phyloP scores from a whole-genome alignment of 2,797 vertebrate species.

The Stomatorhinus walkeri region DNA sequence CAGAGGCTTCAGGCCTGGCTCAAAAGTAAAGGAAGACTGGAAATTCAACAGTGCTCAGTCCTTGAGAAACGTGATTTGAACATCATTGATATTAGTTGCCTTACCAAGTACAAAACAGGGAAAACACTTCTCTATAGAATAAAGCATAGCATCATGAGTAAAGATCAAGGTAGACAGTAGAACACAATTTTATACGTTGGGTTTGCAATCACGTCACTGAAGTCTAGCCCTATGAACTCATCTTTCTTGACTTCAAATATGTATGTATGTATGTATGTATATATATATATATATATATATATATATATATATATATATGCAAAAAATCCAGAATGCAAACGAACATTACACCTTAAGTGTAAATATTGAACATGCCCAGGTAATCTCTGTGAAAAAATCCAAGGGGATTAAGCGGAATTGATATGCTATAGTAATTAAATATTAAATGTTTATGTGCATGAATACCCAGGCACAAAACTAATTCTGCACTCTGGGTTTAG shows the following conservation, averaged over 20 bases:
- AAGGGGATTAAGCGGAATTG: neutral
- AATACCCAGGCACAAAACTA: neutral
- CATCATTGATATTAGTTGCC: neutral
- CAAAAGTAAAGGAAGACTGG: neutral
- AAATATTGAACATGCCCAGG: neutral
- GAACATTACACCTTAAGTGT: neutral
- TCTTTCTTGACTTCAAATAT: neutral
- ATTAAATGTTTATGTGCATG: neutral
- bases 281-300: too few relatives aligned
- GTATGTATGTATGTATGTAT: too few relatives aligned
- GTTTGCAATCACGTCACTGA: neutral
- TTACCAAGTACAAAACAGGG: neutral
- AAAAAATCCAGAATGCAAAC: neutral
- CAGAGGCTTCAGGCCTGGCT: neutral
- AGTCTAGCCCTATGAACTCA: neutral
- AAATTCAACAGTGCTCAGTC: neutral
- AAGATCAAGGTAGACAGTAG: neutral
- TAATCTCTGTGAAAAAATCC: neutral
- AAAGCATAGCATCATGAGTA: neutral
- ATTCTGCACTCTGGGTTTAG: neutral
- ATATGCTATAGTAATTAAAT: neutral
- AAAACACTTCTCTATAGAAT: neutral
- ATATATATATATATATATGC: neutral
- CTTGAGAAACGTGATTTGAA: neutral
- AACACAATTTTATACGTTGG: neutral